Percentiles rank a stretch among this genome's conserved stretches.
These are phyloP conservation scores for Rapana venosa DNA, from an alignment of 2,888 invertebrate species.

Conservation along the genomic window DNA sequence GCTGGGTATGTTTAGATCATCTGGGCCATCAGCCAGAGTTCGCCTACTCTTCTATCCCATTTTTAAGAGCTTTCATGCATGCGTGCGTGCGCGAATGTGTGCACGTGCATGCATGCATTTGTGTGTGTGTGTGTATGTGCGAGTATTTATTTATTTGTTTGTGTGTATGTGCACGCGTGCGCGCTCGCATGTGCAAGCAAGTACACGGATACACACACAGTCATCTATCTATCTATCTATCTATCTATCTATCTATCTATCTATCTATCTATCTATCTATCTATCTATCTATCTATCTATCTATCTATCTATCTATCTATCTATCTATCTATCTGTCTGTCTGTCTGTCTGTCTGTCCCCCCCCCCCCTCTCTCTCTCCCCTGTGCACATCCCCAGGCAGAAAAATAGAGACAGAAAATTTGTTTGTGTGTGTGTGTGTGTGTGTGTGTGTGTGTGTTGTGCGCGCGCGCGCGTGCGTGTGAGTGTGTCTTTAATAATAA, in stretches of 20 bases:
- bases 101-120: neutral
- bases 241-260: neutral
- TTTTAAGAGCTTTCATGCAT: no score
- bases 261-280: neutral
- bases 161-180: neutral
- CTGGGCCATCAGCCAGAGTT: no score
- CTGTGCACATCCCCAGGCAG: neutral
- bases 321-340: neutral
- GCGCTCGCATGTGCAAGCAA: neutral
- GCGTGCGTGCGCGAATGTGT: neutral
- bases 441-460: no score
- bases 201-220: no score
- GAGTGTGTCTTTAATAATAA: no score
- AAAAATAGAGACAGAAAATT: neutral
- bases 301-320: neutral
- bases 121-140: neutral
- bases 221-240: neutral
- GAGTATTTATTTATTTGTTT: neutral
- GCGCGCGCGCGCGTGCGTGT: no score
- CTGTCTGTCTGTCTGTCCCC: neutral
- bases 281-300: slow-evolving; percentile 19
- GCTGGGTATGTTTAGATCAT: no score
- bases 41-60: no score
- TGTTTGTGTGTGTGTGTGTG: no score
- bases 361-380: neutral